Conservation (phyloP, 2,888 invertebrate species). For the Rhagonycha fulva region DNA sequence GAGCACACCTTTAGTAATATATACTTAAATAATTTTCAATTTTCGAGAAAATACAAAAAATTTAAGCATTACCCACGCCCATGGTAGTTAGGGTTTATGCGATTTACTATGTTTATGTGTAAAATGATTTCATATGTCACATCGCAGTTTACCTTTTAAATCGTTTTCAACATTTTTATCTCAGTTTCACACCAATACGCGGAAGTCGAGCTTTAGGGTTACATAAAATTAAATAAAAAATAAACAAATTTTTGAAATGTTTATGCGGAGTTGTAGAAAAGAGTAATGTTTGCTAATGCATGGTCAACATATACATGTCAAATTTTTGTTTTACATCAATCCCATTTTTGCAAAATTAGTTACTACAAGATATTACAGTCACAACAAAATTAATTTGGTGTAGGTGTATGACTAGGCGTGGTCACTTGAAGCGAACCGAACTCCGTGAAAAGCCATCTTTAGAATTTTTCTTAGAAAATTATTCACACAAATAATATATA, state of each 20-base stretch:
- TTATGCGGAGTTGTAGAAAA: not conserved
- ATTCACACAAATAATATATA: no score
- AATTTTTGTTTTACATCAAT: not conserved
- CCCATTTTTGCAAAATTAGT: not conserved
- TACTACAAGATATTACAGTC: not conserved
- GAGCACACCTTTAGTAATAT: not conserved
- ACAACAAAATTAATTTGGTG: no score
- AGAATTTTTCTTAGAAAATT: no score
- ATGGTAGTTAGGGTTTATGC: not conserved
- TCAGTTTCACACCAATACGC: not conserved
- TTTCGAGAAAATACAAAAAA: constrained; percentile 4
- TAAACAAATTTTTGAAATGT: not conserved
- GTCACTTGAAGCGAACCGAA: no score
- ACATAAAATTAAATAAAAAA: not conserved
- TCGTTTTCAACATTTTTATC: not conserved
- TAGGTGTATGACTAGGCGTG: no score
- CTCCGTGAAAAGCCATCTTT: no score
- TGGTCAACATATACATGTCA: not conserved
- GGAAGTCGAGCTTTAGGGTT: not conserved
- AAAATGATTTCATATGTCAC: not conserved
- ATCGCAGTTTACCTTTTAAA: not conserved
- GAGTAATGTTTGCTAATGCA: not conserved
- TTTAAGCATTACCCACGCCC: not conserved
- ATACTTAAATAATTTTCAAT: not conserved
- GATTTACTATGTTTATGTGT: not conserved